These are phyloP conservation scores for Phycodurus eques DNA, from an alignment of 2,113 vertebrate species.

Conservation along the genomic window DNA sequence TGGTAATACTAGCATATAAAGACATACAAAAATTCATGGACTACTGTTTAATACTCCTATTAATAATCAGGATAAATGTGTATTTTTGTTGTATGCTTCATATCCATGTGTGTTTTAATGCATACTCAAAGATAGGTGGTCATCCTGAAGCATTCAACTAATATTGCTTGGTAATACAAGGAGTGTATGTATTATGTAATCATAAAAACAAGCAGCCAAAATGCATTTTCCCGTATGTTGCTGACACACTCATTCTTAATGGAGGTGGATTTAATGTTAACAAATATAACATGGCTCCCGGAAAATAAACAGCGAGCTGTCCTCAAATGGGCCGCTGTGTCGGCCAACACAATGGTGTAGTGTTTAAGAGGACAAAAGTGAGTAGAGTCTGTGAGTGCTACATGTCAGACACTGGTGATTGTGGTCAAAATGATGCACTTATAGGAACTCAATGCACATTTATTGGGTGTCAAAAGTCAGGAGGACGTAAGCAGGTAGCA, in stretches of 20 bases:
- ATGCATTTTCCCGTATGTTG: not conserved
- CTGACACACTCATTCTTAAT: not conserved
- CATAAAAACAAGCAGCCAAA: not conserved
- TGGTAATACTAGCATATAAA: not conserved
- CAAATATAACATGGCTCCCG: constrained; percentile 38
- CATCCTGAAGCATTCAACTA: not conserved
- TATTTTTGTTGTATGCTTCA: not conserved
- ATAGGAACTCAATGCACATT: not conserved
- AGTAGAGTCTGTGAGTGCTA: constrained; percentile 41
- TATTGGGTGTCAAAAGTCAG: not conserved
- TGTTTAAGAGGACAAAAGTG: constrained; percentile 45
- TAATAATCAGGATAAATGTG: not conserved
- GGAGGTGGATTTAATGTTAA: constrained; percentile 25
- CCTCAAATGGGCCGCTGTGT: constrained; percentile 44
- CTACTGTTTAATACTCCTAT: not conserved
- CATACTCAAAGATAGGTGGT: not conserved
- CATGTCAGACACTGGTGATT: constrained; percentile 23
- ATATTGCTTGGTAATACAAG: not conserved
- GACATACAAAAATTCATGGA: not conserved
- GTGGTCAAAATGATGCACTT: constrained; percentile 21
- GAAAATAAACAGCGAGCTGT: constrained; percentile 45
- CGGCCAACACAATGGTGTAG: constrained; percentile 39
- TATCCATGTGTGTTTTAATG: not conserved
- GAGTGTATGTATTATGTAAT: not conserved
- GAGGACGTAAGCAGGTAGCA: not conserved